Evolutionary conservation across 2,797 vertebrate genomes (phyloP), one percentile per base, ranked within the genome.

Genomic region (Pseudopleuronectes americanus): DNA sequence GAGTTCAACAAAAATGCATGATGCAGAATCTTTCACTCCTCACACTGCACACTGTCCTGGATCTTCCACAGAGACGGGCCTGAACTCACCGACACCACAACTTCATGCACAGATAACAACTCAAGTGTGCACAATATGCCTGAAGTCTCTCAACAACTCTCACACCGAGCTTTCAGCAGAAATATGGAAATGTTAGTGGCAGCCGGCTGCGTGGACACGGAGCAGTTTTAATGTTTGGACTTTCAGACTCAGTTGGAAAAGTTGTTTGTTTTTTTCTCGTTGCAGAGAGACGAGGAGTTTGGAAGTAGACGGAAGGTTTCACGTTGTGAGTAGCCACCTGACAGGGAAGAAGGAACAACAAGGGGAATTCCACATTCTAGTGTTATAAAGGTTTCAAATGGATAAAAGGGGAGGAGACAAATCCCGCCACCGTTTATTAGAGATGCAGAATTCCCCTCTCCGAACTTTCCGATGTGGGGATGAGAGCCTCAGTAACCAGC

Each of bases 391-490:
- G 21, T 69, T 28, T 57, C 4, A 67, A 71, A 70, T 8, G 36
- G 28, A n/a, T 24, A n/a, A 14, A 14, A 14, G 36, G 64, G 17
- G 16, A 72, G 45, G 26, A 28, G 24, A 28, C 12, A 61, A n/a
- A n/a, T 48, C 66, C 24, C 48, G 6, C 23, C 24, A 67, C 57
- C 45, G 68, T 72, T 79, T 48, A 41, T 23, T 4, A 45, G 4
- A 72, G 68, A 92, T 84, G 87, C 81, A 89, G 86, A 93, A 90
- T 91, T 90, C 88, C 93, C 87, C 84, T 88, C 79, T 81, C 79
- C 77, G 76, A 84, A 77, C 79, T 71, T 79, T 60, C 71, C 76
- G 71, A 69, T 43, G 26, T n/a, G 67, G 79, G 69, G 47, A 67
- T 24, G 56, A 71, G 73, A 75, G 64, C 72, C 76, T 85, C 78